A percentile compares a stretch with the other conserved stretches of the same genome.
These are phyloP conservation scores for Enteromius viviparus DNA, from an alignment of 2,797 vertebrate genomes.

Conservation along the genomic window DNA sequence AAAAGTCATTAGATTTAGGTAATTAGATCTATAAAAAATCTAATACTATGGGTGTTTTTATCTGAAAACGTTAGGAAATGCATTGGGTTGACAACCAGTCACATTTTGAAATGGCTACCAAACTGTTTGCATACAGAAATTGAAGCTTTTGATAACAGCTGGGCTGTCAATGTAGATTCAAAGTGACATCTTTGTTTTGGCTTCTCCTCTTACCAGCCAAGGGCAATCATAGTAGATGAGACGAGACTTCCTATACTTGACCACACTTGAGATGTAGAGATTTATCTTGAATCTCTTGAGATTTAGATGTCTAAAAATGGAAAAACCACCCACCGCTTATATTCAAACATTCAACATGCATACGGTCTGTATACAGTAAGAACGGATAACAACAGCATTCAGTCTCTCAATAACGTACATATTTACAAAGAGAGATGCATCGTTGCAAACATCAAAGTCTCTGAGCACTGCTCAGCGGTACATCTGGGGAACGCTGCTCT, in stretches of 20 bases:
- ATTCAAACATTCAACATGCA: slow-evolving; percentile 77
- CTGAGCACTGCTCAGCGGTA: slow-evolving; percentile 57
- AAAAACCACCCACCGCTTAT: slow-evolving; percentile 65
- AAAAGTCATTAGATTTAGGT: neutral
- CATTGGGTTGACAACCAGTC: neutral
- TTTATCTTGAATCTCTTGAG: no score
- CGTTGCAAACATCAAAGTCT: slow-evolving; percentile 74
- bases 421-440: slow-evolving; percentile 73
- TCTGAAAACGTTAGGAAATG: neutral
- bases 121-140: neutral
- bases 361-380: slow-evolving; percentile 63
- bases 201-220: slow-evolving; percentile 41
- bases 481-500: slow-evolving; percentile 56
- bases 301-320: slow-evolving; percentile 68
- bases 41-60: neutral
- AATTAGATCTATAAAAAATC: neutral
- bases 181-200: slow-evolving; percentile 12
- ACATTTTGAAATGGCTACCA: neutral
- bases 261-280: slow-evolving; percentile 52
- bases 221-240: slow-evolving; percentile 65
- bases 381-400: slow-evolving; percentile 68
- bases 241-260: slow-evolving; percentile 65
- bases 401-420: slow-evolving; percentile 63
- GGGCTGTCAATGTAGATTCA: slow-evolving; percentile 4
- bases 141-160: neutral